Percentiles rank a stretch among this genome's conserved stretches.
Evolutionary conservation across 1,140 invertebrate species (phyloP).

Genomic region (Zaprionus tsacasi): DNA sequence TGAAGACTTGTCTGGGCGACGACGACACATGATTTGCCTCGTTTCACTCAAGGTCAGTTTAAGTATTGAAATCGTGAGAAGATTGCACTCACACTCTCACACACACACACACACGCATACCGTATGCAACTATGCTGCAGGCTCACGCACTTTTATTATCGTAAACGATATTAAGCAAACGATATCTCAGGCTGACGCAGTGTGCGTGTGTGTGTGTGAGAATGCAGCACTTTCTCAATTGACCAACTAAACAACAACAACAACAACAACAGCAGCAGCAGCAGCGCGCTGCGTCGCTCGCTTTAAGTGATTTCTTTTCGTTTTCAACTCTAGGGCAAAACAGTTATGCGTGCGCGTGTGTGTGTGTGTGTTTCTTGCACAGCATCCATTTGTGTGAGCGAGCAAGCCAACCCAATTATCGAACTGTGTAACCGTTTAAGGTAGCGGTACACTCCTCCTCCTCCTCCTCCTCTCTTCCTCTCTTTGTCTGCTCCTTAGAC

Average conservation of each 20-base stretch:
- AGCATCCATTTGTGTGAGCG: constrained; percentile 10
- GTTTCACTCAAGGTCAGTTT: constrained; percentile 43
- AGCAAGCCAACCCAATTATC: not conserved
- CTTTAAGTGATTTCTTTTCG: constrained; percentile 39
- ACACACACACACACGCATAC: not conserved
- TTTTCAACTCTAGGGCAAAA: constrained; percentile 38
- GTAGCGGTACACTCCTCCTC: constrained; percentile 29
- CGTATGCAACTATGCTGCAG: not conserved
- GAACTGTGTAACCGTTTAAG: constrained; percentile 20
- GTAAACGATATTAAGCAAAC: constrained; percentile 2
- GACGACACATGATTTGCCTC: not conserved
- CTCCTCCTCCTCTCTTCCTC: constrained; percentile 18
- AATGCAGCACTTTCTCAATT: constrained; percentile 62
- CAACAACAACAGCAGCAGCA: constrained; percentile 14
- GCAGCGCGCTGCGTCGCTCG: not conserved
- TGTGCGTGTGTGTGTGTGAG: constrained; percentile 4
- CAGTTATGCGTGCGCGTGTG: not conserved
- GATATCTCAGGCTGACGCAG: not conserved
- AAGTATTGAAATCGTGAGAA: not conserved
- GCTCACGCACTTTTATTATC: not conserved
- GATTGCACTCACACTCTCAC: not conserved
- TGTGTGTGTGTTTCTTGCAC: constrained; percentile 2
- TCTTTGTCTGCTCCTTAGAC: constrained; percentile 4
- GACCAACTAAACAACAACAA: constrained; percentile 52
- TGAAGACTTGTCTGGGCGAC: not conserved